Conservation (phyloP, 2,797 vertebrate genomes). For the Paratrypauchen microcephalus region DNA sequence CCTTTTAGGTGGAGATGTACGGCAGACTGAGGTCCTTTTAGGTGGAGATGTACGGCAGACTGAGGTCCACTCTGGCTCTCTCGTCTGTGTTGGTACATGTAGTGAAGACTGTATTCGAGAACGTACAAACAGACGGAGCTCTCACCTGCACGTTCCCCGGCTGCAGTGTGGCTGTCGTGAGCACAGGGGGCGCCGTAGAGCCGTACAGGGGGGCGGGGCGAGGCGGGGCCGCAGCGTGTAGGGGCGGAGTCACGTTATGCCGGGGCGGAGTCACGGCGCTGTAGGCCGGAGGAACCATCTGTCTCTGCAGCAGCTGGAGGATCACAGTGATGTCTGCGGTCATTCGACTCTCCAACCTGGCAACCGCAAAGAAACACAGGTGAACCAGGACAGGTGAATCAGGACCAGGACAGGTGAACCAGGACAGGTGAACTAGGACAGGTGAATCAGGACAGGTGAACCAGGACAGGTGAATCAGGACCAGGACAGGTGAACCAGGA, state of each 20-base stretch:
- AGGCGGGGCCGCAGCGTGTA: slow-evolving; percentile 55
- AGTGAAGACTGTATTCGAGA: too few relatives aligned
- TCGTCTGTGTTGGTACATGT: too few relatives aligned
- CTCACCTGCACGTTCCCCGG: background rate
- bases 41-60: too few relatives aligned
- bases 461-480: background rate
- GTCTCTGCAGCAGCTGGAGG: slow-evolving; percentile 92
- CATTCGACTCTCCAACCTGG: slow-evolving; percentile 93
- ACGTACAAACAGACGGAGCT: background rate
- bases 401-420: background rate
- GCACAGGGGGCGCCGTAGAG: background rate
- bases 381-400: background rate
- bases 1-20: too few relatives aligned
- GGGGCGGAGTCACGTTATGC: slow-evolving; percentile 55
- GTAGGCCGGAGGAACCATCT: slow-evolving; percentile 85
- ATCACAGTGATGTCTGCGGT: slow-evolving; percentile 91
- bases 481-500: too few relatives aligned
- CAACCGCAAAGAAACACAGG: background rate
- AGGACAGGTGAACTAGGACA: background rate
- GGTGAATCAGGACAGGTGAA: background rate
- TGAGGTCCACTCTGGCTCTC: too few relatives aligned
- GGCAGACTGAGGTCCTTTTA: too few relatives aligned
- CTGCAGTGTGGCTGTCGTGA: background rate
- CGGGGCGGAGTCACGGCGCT: slow-evolving; percentile 80
- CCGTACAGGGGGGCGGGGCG: slow-evolving; percentile 50